Percentiles rank a stretch among this genome's conserved stretches.
phyloP scores from a whole-genome alignment of 2,113 vertebrate genomes.

The Tylochromis polylepis region DNA sequence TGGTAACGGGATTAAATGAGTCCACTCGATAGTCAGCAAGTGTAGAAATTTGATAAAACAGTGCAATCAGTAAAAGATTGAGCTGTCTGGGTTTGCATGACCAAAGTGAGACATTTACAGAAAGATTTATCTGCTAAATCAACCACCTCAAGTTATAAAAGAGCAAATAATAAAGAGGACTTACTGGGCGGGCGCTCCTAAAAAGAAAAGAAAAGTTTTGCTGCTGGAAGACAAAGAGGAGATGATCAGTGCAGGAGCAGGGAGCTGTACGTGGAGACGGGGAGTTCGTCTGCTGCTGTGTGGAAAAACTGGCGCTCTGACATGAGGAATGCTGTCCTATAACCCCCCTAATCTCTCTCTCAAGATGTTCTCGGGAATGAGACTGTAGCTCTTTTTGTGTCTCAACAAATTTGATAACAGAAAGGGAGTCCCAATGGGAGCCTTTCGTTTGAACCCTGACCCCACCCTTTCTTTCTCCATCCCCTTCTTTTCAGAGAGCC shows the following conservation, averaged over 20 bases:
- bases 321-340: slow-evolving; percentile 35
- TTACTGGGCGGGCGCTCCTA: slow-evolving; percentile 20
- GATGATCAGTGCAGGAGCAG: slow-evolving; percentile 13
- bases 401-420: slow-evolving; percentile 75
- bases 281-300: background rate
- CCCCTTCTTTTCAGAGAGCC: slow-evolving; percentile 70
- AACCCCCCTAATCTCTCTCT: slow-evolving; percentile 34
- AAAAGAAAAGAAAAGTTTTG: background rate
- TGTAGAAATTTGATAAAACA: background rate
- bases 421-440: slow-evolving; percentile 55
- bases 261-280: background rate
- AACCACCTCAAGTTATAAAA: background rate
- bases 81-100: background rate
- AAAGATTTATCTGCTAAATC: background rate
- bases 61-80: background rate
- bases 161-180: background rate
- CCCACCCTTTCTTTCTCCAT: slow-evolving; percentile 61
- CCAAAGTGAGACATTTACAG: background rate
- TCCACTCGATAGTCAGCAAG: background rate
- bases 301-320: slow-evolving; percentile 1
- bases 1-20: background rate
- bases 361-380: slow-evolving; percentile 48
- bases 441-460: slow-evolving; percentile 69
- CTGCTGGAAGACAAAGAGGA: background rate
- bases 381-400: slow-evolving; percentile 69